Evolutionary conservation across 1,140 invertebrate species (phyloP).

Genomic region (Drosophila busckii): DNA sequence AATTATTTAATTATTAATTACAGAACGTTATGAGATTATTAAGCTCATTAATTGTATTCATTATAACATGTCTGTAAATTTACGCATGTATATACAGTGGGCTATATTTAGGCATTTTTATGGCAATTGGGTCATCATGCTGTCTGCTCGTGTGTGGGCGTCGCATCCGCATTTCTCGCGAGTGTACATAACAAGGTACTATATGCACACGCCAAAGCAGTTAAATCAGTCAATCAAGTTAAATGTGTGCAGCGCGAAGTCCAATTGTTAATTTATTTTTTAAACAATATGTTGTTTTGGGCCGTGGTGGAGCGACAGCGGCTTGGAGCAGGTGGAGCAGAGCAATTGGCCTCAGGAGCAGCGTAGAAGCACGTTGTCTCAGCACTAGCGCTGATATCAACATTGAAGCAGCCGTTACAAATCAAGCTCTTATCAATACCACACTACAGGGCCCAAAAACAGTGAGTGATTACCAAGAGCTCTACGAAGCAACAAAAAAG

Average conservation of each 20-base stretch:
- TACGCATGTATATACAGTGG: no score
- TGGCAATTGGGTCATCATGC: constrained; percentile 15
- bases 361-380: constrained; percentile 21
- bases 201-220: constrained; percentile 31
- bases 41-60: no score
- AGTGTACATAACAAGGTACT: constrained; percentile 54
- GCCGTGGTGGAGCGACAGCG: constrained; percentile 4
- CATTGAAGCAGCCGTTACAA: constrained; percentile 44
- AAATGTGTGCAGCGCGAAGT: constrained; percentile 61
- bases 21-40: no score
- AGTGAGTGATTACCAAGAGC: constrained; percentile 72
- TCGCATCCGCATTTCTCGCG: background rate
- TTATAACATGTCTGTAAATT: no score
- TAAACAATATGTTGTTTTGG: constrained; percentile 45
- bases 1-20: background rate
- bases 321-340: constrained; percentile 2
- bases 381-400: constrained; percentile 1
- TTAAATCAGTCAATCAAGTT: constrained; percentile 41
- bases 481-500: constrained; percentile 78
- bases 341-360: constrained; percentile 2
- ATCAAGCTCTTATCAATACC: constrained; percentile 17
- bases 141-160: constrained; percentile 12
- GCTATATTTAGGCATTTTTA: background rate
- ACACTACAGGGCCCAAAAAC: constrained; percentile 37
- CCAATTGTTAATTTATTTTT: constrained; percentile 40